Conservation (phyloP, 1,140 invertebrate species). For the Aphaenogaster ashmeadi region DNA sequence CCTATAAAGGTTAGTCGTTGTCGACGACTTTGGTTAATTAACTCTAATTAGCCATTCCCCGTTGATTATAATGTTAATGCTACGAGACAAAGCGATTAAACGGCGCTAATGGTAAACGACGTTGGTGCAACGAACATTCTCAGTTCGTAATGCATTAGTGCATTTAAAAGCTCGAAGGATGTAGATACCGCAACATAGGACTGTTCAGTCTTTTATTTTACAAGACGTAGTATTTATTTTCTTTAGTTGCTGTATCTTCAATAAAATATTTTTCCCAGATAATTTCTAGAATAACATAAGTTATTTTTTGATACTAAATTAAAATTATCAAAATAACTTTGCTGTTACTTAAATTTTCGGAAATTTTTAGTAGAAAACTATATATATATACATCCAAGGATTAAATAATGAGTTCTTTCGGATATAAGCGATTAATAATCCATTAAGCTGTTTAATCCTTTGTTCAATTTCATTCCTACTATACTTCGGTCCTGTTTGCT, state of each 20-base stretch:
- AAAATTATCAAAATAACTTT: neutral
- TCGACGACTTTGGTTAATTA: constrained; percentile 28
- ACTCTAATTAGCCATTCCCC: neutral
- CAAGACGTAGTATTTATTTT: no score
- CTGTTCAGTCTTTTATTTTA: neutral
- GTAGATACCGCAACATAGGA: neutral
- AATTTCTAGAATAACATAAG: neutral
- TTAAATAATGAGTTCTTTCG: neutral
- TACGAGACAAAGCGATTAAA: constrained; percentile 7
- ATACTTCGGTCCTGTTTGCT: neutral
- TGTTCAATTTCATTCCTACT: neutral
- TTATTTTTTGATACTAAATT: neutral
- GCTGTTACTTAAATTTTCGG: neutral
- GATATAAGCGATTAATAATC: neutral
- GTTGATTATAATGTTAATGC: constrained; percentile 16
- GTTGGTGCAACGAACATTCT: neutral
- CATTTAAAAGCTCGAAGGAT: neutral
- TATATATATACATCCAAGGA: neutral
- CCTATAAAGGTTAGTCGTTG: neutral
- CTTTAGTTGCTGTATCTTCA: no score
- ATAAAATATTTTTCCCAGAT: neutral
- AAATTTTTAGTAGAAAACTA: no score
- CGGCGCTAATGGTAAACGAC: neutral
- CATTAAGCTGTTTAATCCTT: neutral
- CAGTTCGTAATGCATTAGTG: neutral